These are phyloP conservation scores for Empidonax alnorum DNA, from an alignment of 2,113 vertebrate species.

Conservation along the genomic window DNA sequence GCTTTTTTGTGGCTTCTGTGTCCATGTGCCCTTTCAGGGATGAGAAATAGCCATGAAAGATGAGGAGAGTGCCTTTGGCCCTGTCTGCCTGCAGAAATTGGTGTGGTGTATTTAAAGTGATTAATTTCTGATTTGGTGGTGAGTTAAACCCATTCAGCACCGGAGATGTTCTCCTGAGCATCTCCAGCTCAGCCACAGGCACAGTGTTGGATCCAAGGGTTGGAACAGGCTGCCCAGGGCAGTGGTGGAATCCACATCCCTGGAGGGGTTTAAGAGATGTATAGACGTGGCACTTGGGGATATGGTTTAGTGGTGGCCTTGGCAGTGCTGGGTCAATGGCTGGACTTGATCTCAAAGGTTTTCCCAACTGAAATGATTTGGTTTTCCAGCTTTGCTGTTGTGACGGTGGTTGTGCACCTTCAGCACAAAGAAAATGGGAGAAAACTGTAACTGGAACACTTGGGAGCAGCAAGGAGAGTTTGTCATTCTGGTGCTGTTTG, in stretches of 20 bases:
- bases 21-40: neutral
- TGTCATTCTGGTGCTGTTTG: neutral
- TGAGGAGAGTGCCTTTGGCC: neutral
- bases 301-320: neutral
- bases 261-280: neutral
- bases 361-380: neutral
- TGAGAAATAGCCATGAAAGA: neutral
- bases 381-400: neutral
- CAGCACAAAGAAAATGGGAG: neutral
- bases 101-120: neutral
- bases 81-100: neutral
- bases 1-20: neutral
- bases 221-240: neutral
- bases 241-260: neutral
- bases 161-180: neutral
- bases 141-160: neutral
- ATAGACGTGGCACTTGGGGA: neutral
- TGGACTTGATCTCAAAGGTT: neutral
- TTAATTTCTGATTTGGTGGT: neutral
- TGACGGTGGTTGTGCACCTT: rapidly evolving
- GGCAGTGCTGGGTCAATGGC: neutral
- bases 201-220: neutral
- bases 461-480: neutral
- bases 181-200: neutral
- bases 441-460: neutral